Base-by-base conservation (phyloP, 2,113 vertebrate species). In the Erythrolamprus reginae region DNA sequence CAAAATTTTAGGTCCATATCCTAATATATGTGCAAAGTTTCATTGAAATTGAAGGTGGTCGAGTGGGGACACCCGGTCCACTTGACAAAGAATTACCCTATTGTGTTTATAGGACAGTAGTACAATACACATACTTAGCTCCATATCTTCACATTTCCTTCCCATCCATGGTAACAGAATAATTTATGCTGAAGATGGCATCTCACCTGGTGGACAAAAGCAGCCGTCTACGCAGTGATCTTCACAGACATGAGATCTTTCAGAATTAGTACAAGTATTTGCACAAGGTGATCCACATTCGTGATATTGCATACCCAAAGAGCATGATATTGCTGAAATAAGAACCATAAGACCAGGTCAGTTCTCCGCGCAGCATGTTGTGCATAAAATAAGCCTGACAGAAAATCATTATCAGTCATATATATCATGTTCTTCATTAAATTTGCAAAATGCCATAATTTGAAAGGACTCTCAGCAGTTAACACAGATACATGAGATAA, bases 191-290 rank as follows among this genome's bases (percentile, higher is more conserved):
- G 24, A 17, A 88, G 53, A 21, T 53, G 85, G 84, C 51, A 2
- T 89, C 94, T 94, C 97, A 97, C 98, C 98, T 85, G 94, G 45
- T 3, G 98, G 98, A 56, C 98, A 99, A 96, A 97, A 97, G 95
- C 98, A 99, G 55, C 98, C 98, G 7, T 98, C 98, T 0, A 96
- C 94, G 42, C 98, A 98, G 94, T 98, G 98, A 2, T 94, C 95
- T 84, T 97, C 96, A 95, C 98, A 99, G 3, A 97, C 96, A 51
- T 95, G 92, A 70, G 98, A 97, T 91, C 97, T 95, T 52, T 98
- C 95, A 84, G 96, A 95, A 89, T 98, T 98, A 21, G 96, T 97
- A 92, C 98, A 99, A 50, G 96, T 98, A 92, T 98, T 96, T 0
- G 92, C 86, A 90, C 98, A 99, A 2, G 98, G 96, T 24, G 94